Evolutionary conservation across 30 jellyfish, hydroid and myxozoan species (phyloP).

Genomic region (Pseudorhiza aurosa): DNA sequence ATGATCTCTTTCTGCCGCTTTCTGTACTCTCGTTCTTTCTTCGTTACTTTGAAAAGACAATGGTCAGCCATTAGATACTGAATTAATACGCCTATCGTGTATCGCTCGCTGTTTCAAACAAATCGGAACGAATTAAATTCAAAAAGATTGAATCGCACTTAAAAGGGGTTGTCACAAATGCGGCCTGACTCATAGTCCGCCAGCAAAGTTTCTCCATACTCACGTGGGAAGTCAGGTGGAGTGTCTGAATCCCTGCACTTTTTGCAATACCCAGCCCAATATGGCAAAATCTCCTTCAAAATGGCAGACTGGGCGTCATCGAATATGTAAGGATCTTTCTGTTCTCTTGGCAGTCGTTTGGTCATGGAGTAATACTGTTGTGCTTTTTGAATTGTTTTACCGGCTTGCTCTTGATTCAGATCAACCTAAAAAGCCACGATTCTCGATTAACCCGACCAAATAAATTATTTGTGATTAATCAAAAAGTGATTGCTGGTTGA

Average conservation of each 20-base stretch:
- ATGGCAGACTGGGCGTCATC: conserved; percentile 82
- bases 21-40: conserved; percentile 61
- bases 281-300: conserved; percentile 76
- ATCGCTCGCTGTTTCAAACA: too few species aligned
- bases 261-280: conserved; percentile 79
- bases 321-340: conserved; percentile 68
- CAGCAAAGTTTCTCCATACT: neutral
- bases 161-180: too few species aligned
- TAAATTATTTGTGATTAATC: too few species aligned
- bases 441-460: too few species aligned
- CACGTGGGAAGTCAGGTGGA: conserved; percentile 64
- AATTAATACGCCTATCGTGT: neutral
- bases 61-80: neutral
- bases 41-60: conserved; percentile 48
- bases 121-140: too few species aligned
- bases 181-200: too few species aligned
- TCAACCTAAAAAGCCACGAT: conserved; percentile 55
- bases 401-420: conserved; percentile 77
- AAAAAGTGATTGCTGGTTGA: too few species aligned
- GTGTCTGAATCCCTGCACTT: conserved; percentile 19
- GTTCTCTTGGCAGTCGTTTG: conserved; percentile 61
- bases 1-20: conserved; percentile 41
- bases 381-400: conserved; percentile 61
- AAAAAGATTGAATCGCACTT: too few species aligned
- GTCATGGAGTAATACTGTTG: conserved; percentile 62